Base-by-base conservation (phyloP, 2,797 vertebrate species). In the Spinus olivaceus region DNA sequence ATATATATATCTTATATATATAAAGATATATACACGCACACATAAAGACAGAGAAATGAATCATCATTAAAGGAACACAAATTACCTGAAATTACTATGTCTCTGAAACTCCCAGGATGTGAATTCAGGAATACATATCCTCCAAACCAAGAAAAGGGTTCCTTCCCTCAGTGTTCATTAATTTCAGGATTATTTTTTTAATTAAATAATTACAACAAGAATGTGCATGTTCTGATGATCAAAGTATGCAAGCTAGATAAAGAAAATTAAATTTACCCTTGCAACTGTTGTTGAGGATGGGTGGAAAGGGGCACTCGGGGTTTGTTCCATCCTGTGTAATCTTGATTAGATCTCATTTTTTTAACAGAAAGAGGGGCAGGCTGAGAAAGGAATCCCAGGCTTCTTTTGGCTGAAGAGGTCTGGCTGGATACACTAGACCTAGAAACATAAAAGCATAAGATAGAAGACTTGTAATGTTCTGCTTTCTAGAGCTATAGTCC, bases 251-350 rank as follows among this genome's bases (percentile, higher is more conserved):
- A 0, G 9, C 23, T 20, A 86, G 72, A 88, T 33, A 77, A 93
- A 83, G 60, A 33, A 92, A 92, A 94, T 63, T 37, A 47, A 80
- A 94, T 96, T 97, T 97, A 99, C 99, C 99, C 99, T 96, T 99
- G 99, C 59, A 99, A 95, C 6, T 98, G 99, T 18, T 99, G 98
- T 85, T 99, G 99, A 69, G 98, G 97, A 82, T 99, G 98, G 69
- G 98, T 97, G 57, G 98, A 97, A 77, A 98, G 96, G 16, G 98
- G 98, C 6, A 98, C 97, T 85, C 99, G 98, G 77, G 98, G 98
- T 95, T 99, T 99, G 97, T 99, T 99, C 99, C 99, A 99, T 86
- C 99, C 99, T 24, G 98, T 97, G 13, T 99, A 99, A 97, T 99
- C 99, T 94, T 99, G 97, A 92, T 98, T 99, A 50, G 98, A 98